Evolutionary conservation across 92 coral and sea anemone genomes (phyloP), one percentile per base, ranked within the genome.

Genomic region (Siderastrea radians): DNA sequence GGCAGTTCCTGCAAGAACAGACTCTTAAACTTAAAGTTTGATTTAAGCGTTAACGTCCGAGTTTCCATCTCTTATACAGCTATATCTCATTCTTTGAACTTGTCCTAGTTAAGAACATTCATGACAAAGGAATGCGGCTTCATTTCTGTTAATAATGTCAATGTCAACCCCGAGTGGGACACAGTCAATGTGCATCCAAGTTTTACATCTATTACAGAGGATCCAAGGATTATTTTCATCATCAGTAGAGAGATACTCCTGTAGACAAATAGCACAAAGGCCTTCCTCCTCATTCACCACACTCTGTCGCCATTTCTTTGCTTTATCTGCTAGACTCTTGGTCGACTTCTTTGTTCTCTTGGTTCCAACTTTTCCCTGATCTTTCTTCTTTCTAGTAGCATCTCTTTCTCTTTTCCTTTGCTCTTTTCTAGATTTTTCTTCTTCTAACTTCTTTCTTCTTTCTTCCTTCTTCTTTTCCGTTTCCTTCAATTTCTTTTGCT

Each of bases 111-210:
- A 66, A 68, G 65, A 70, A 79, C 92, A 89, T 7, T 52, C 68
- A 51, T 89, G 80, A 19, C 89, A 89, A 46, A 81, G 75, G 75
- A 77, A 83, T 17, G 63, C 52, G 38, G 38, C 38, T 75, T 75
- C 72, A n/a, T 63, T 67, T 47, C 79, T 82, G 71, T 83, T 49
- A 83, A 89, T 89, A 12, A 71, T 80, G 48, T 50, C 49, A 54
- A 52, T 72, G 68, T 75, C 84, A 38, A 89, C 75, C 38, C 89
- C 89, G 72, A 89, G 48, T 16, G 89, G 92, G 50, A 89, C 49
- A 79, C 92, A 89, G 59, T 82, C 79, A 38, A 82, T 89, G 74
- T 89, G 89, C 92, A 89, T 89, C 89, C 92, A 84, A 15, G 76
- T 26, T 3, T 76, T 7, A 72, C 83, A 85, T 13, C 83, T 53